Conservation (phyloP, 2,888 invertebrate genomes). For the Mayetiola destructor region DNA sequence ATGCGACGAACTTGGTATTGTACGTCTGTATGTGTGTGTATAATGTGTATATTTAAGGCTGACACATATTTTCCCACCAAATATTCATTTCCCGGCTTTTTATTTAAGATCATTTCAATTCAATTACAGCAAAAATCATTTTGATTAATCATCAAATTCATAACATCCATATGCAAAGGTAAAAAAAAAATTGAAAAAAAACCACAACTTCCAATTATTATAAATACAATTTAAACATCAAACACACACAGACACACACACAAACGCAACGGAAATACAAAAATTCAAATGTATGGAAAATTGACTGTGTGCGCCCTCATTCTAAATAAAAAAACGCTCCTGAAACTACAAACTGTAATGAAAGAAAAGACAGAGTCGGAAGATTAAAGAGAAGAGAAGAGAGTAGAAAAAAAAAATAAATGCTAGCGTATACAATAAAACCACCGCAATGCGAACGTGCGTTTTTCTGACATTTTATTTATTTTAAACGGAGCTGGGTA, state of each 20-base stretch:
- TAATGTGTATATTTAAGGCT: slow-evolving; percentile 1
- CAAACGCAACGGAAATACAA: slow-evolving; percentile 1
- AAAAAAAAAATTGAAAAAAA: no score
- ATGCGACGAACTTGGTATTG: no score
- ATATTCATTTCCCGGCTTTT: not conserved
- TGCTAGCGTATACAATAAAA: slow-evolving; percentile 13
- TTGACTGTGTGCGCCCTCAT: slow-evolving; percentile 5
- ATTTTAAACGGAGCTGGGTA: slow-evolving; percentile 12
- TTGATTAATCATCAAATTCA: not conserved
- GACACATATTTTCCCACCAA: slow-evolving; percentile 10
- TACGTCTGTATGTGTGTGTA: no score
- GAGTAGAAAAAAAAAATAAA: no score
- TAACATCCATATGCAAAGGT: not conserved
- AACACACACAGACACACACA: not conserved
- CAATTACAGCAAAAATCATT: no score
- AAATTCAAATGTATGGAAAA: slow-evolving; percentile 8
- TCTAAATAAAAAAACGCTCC: slow-evolving; percentile 6
- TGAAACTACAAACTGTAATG: not conserved
- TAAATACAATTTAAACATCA: not conserved
- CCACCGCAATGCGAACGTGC: slow-evolving; percentile 13
- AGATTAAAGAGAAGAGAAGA: no score
- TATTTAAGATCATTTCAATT: not conserved
- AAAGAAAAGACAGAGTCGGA: no score
- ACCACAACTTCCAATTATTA: no score
- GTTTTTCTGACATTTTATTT: slow-evolving; percentile 13